phyloP scores from a whole-genome alignment of 2,113 vertebrate genomes.

The Oreochromis aureus region DNA sequence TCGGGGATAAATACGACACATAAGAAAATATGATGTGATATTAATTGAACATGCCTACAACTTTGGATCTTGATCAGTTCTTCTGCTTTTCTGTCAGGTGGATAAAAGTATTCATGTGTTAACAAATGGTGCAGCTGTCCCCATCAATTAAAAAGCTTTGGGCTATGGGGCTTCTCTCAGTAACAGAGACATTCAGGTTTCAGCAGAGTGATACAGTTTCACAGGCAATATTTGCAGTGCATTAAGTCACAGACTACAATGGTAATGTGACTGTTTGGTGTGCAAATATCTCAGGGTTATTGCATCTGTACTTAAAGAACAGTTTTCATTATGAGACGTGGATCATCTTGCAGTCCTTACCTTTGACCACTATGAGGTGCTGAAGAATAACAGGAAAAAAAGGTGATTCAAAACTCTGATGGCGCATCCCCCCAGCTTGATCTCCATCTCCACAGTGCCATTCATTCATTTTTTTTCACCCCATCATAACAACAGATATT shows the following conservation, averaged over 20 bases:
- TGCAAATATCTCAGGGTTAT: not conserved
- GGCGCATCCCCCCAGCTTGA: not conserved
- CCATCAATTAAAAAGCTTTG: not conserved
- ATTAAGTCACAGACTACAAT: not conserved
- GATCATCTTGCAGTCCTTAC: not conserved
- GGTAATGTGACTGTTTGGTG: not conserved
- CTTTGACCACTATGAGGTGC: conserved; percentile 43
- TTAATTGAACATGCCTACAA: not conserved
- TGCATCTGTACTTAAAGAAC: not conserved
- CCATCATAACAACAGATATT: not conserved
- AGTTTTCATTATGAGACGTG: not conserved
- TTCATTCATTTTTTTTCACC: not conserved
- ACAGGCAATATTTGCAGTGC: not conserved
- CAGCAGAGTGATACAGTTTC: not conserved
- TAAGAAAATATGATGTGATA: not conserved
- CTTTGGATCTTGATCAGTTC: not conserved
- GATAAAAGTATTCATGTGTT: not conserved
- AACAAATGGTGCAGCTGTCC: not conserved
- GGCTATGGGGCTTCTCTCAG: not conserved
- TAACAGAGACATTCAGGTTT: not conserved
- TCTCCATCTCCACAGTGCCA: not conserved
- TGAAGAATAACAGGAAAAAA: conserved; percentile 23
- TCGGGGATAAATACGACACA: not conserved
- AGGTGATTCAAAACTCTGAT: not conserved
- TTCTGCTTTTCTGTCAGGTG: not conserved